Conservation (phyloP, 2,888 invertebrate species). For the Rambutsinella grinnellia region DNA sequence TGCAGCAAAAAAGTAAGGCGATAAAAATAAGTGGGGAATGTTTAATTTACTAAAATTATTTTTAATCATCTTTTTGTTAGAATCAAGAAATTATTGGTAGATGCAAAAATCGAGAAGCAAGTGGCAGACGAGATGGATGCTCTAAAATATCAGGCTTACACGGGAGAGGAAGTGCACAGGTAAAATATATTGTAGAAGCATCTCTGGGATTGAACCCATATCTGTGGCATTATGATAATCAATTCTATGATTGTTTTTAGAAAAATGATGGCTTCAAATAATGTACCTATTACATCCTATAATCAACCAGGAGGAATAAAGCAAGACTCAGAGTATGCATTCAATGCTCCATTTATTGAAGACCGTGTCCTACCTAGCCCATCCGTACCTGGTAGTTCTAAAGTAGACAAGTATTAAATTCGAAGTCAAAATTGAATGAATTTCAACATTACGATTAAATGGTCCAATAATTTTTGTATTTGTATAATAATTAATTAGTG, state of each 20-base stretch:
- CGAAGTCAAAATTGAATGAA: too few species aligned
- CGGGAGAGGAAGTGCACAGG: slow-evolving; percentile 58
- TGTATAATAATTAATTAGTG: too few species aligned
- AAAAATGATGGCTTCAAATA: slow-evolving; percentile 39
- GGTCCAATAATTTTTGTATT: too few species aligned
- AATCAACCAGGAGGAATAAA: neutral
- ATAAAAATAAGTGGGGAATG: neutral
- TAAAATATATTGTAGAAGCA: neutral
- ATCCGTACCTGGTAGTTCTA: too few species aligned
- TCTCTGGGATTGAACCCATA: neutral
- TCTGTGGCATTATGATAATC: neutral
- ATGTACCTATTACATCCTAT: slow-evolving; percentile 16
- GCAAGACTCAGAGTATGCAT: slow-evolving; percentile 39
- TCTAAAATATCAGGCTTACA: slow-evolving; percentile 52
- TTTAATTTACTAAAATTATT: neutral
- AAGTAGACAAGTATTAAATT: too few species aligned
- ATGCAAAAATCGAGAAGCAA: slow-evolving; percentile 24
- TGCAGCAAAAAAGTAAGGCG: slow-evolving; percentile 22
- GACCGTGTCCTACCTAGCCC: neutral
- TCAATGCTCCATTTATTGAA: slow-evolving; percentile 28
- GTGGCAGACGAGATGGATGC: slow-evolving; percentile 46
- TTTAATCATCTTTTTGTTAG: slow-evolving; percentile 15
- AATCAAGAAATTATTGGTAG: slow-evolving; percentile 14
- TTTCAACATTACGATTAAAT: too few species aligned
- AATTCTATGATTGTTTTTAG: slow-evolving; percentile 10